Percentiles rank a stretch among this genome's conserved stretches.
These are phyloP conservation scores for Epinotia demarniana DNA, from an alignment of 2,888 invertebrate species.

Conservation along the genomic window DNA sequence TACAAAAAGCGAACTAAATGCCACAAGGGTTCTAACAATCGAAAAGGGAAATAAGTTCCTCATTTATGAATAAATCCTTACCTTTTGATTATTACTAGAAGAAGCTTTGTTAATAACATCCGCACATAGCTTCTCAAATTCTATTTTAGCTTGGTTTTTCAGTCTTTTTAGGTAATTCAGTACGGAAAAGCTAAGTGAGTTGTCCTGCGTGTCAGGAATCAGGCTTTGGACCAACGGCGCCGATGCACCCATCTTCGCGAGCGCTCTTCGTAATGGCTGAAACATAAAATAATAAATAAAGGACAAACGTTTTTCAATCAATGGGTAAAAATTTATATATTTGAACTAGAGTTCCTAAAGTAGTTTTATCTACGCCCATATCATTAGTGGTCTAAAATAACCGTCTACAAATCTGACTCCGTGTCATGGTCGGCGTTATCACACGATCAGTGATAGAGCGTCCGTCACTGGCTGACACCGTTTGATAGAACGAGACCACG, in stretches of 20 bases:
- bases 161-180: constrained; percentile 97
- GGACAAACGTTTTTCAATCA: too few species aligned
- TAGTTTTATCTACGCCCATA: too few species aligned
- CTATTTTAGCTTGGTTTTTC: constrained; percentile 96
- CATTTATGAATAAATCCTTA: constrained; percentile 52
- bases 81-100: constrained; percentile 80
- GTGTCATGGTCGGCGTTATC: too few species aligned
- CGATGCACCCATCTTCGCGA: constrained; percentile 96
- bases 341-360: too few species aligned
- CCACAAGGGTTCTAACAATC: too few species aligned
- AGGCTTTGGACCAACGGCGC: constrained; percentile 92
- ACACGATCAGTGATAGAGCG: too few species aligned
- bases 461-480: too few species aligned
- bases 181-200: constrained; percentile 96
- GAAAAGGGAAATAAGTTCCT: too few species aligned
- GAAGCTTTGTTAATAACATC: constrained; percentile 89
- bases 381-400: too few species aligned
- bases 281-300: constrained; percentile 51
- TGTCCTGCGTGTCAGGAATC: constrained; percentile 96
- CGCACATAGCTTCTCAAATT: constrained; percentile 94
- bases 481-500: too few species aligned
- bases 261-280: constrained; percentile 94
- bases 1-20: not conserved
- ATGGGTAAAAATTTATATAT: too few species aligned
- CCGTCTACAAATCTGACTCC: too few species aligned